Evolutionary conservation across 2,888 invertebrate species (phyloP), one percentile per base, ranked within the genome.

Genomic region (Cerastis rubricosa): DNA sequence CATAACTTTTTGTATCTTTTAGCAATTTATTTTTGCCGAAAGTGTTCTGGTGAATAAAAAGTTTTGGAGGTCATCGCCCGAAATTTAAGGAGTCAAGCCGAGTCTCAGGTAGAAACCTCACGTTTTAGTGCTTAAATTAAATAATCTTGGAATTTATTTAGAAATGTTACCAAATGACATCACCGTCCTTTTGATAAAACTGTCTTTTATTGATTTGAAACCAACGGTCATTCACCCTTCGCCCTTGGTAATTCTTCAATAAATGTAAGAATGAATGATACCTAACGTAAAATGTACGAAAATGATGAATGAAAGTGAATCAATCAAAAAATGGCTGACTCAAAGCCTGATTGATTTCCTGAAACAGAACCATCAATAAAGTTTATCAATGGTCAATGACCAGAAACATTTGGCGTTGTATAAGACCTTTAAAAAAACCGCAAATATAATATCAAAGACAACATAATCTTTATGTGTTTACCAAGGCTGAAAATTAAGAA

Each of bases 11-110:
- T 63, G 61, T 17, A 65, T 69, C 81, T 59, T 78, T 72, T 78
- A 68, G 40, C 51, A 79, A 65, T 81, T 74, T 84, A 78, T 77
- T 74, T 71, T 73, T 45, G 8, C 71, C 66, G 70, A 78, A 87
- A 81, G 61, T 80, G 77, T 86, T 81, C 64, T 81, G 75, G 69
- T 68, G 17, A 35, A 87, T 85, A 89, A 89, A 87, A 84, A 64
- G 71, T 85, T 87, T 87, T 84, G 79, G 78, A 77, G 87, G 83
- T 86, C 76, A 71, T 69, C 71, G 86, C 83, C 89, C 83, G 73
- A 87, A 87, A 79, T 71, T 83, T 84, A 73, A 84, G 81, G 85
- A 79, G 85, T n/a, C n/a, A 87, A 80, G 73, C 70, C 63, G 40
- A 72, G 35, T 67, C 86, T 78, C 85, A 79, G 79, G 74, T 86